Percentiles rank a stretch among this genome's conserved stretches.
Evolutionary conservation across 2,797 vertebrate genomes (phyloP).

Genomic region (Pangasius larnaudii): DNA sequence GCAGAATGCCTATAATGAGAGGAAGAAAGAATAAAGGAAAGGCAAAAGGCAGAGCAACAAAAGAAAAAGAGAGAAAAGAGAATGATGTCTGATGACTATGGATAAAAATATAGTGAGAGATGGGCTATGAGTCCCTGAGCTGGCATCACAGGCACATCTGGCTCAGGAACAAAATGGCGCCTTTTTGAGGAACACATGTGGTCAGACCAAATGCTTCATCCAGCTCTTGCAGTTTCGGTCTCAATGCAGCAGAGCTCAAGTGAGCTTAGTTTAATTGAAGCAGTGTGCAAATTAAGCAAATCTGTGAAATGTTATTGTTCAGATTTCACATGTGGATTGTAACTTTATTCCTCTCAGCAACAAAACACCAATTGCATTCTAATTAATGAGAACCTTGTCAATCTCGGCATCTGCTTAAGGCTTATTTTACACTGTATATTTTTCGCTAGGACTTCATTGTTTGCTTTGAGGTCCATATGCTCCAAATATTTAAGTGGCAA

Average conservation of each 20-base stretch:
- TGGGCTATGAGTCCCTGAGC: conserved; percentile 59
- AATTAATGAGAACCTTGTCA: conserved; percentile 15
- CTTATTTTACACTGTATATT: conserved; percentile 18
- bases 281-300: conserved; percentile 40
- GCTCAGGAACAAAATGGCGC: conserved; percentile 66
- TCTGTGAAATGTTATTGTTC: conserved; percentile 26
- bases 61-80: conserved; percentile 48
- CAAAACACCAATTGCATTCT: conserved; percentile 19
- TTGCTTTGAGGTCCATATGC: conserved; percentile 15
- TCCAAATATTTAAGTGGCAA: conserved; percentile 15
- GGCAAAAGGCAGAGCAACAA: conserved; percentile 45
- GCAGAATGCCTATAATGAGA: conserved; percentile 32
- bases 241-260: conserved; percentile 34
- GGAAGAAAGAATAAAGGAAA: conserved; percentile 48
- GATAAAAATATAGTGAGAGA: conserved; percentile 41
- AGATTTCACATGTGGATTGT: conserved; percentile 28
- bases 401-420: conserved; percentile 9
- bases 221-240: conserved; percentile 44
- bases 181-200: conserved; percentile 64
- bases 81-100: conserved; percentile 27
- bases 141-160: conserved; percentile 74
- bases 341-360: conserved; percentile 20
- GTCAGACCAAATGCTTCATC: conserved; percentile 53
- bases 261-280: conserved; percentile 39
- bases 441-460: neutral